Percentiles rank a stretch among this genome's conserved stretches.
Evolutionary conservation across 2,113 vertebrate genomes (phyloP).

Genomic region (Hipposideros armiger): DNA sequence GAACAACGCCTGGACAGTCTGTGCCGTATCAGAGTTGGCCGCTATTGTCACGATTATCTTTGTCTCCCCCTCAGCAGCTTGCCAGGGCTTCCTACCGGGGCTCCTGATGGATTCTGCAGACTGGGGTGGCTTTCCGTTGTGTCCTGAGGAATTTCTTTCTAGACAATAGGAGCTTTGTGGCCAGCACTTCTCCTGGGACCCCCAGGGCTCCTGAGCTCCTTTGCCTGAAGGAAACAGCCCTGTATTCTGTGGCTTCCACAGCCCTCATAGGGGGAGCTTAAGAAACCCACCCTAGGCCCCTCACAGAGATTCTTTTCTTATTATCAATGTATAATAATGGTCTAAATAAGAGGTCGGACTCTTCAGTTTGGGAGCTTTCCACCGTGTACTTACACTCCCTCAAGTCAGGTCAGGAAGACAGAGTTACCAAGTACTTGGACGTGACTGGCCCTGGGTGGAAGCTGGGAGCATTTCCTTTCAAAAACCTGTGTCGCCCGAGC

Average conservation of each 20-base stretch:
- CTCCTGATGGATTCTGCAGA: neutral
- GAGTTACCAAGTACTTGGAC: neutral
- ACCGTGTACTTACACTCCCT: too few relatives aligned
- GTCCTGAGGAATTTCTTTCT: neutral
- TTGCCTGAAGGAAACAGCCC: neutral
- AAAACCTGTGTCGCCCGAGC: neutral
- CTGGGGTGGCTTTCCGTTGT: neutral
- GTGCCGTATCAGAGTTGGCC: neutral
- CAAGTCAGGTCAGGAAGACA: neutral
- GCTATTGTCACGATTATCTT: neutral
- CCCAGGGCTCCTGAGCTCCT: neutral
- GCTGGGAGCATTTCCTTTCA: neutral
- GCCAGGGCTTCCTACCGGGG: neutral
- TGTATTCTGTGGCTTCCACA: neutral
- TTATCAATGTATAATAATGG: neutral
- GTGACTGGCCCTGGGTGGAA: neutral
- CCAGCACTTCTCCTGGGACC: neutral
- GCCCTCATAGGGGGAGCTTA: neutral
- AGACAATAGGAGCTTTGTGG: neutral
- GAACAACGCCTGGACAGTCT: neutral
- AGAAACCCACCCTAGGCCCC: neutral
- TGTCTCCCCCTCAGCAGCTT: neutral
- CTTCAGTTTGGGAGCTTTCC: too few relatives aligned
- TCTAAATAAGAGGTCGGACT: neutral
- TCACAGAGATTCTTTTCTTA: neutral